Conservation (phyloP, 1,140 invertebrate genomes). For the Metaphire vulgaris region DNA sequence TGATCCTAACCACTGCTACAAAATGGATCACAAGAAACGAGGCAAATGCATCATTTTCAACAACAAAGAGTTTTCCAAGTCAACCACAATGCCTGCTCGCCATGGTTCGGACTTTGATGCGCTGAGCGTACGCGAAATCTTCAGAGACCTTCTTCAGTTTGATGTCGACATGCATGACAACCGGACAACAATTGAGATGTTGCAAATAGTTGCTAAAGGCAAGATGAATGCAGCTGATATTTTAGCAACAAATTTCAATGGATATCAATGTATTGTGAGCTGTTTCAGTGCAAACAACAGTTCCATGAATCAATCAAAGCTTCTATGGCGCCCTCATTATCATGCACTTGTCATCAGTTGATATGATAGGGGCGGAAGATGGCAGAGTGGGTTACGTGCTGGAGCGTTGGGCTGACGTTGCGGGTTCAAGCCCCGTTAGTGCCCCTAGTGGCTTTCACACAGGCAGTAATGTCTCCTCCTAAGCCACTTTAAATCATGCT, state of each 20-base stretch:
- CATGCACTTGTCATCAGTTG: no score
- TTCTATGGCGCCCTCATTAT: no score
- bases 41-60: conserved; percentile 84
- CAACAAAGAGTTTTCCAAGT: conserved; percentile 60
- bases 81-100: conserved; percentile 57
- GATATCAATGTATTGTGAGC: no score
- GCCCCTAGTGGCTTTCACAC: no score
- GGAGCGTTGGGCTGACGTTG: no score
- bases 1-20: conserved; percentile 60
- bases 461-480: no score
- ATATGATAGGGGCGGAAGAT: no score
- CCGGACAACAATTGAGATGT: conserved; percentile 60
- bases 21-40: conserved; percentile 74
- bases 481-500: no score
- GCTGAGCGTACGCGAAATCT: conserved; percentile 46
- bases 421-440: no score
- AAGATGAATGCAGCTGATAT: neutral
- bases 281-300: no score
- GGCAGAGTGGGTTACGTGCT: no score
- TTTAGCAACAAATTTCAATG: neutral
- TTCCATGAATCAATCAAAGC: no score
- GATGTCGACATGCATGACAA: conserved; percentile 61
- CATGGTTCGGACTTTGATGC: conserved; percentile 66
- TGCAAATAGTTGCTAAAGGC: conserved; percentile 36
- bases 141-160: conserved; percentile 68